Conservation (phyloP, 2,113 vertebrate species). For the Phoxinus phoxinus region DNA sequence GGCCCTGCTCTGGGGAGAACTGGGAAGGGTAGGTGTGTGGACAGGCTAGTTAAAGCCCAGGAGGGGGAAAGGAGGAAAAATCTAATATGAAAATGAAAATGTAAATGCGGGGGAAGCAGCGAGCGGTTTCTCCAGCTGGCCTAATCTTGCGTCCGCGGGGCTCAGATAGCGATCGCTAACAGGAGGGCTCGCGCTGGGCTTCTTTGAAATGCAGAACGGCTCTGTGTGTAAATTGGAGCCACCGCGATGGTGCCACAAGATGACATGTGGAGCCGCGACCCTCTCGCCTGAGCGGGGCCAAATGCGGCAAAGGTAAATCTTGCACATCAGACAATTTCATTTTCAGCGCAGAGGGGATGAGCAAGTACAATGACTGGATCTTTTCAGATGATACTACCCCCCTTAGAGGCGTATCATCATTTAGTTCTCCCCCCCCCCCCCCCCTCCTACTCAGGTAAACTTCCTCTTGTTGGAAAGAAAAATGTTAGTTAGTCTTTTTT, state of each 20-base stretch:
- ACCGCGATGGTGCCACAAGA: conserved; percentile 74
- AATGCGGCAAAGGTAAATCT: conserved; percentile 82
- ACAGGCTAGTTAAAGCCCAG: conserved; percentile 56
- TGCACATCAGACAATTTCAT: conserved; percentile 87
- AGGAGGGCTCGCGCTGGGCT: conserved; percentile 75
- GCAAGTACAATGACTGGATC: conserved; percentile 77
- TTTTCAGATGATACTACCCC: conserved; percentile 84
- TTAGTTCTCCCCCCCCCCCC: conserved; percentile 51
- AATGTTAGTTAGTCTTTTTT: conserved; percentile 39
- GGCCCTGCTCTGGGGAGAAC: conserved; percentile 36
- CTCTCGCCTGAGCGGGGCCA: conserved; percentile 78
- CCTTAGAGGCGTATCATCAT: conserved; percentile 71
- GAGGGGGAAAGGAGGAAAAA: conserved; percentile 52
- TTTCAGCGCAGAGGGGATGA: conserved; percentile 82
- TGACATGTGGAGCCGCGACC: conserved; percentile 82
- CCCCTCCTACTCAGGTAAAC: conserved; percentile 38
- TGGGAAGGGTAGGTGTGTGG: conserved; percentile 21
- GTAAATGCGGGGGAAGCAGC: conserved; percentile 71
- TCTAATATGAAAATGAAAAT: conserved; percentile 84
- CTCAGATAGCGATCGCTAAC: conserved; percentile 82
- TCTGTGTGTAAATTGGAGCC: conserved; percentile 81
- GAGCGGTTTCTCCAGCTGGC: conserved; percentile 74
- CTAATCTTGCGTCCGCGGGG: conserved; percentile 81
- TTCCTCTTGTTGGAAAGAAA: conserved; percentile 43
- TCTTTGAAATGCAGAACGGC: conserved; percentile 87